These are phyloP conservation scores for Conus canariensis DNA, from an alignment of 2,888 invertebrate genomes.

Conservation along the genomic window DNA sequence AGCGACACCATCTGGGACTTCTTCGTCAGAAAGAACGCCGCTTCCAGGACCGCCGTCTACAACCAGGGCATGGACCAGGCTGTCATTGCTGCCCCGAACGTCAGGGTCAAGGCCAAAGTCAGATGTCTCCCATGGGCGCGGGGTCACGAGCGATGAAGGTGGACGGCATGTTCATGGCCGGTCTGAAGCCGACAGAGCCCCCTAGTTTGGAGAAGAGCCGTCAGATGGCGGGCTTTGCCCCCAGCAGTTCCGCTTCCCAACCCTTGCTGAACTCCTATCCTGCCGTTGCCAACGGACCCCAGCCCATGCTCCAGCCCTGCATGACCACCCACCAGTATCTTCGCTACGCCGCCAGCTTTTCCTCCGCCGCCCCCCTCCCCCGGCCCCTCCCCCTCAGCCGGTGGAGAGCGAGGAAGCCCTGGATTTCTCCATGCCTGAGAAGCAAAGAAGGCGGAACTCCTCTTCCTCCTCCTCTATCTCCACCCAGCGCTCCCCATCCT, in stretches of 20 bases:
- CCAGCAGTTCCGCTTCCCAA: slow-evolving; percentile 14
- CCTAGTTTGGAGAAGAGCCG: neutral
- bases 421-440: slow-evolving; percentile 62
- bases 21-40: slow-evolving; percentile 46
- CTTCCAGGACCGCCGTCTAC: neutral
- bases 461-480: slow-evolving; percentile 3
- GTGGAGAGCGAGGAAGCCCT: slow-evolving; percentile 57
- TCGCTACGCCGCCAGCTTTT: slow-evolving; percentile 39
- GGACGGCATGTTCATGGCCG: slow-evolving; percentile 16
- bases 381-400: neutral
- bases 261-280: slow-evolving; percentile 47
- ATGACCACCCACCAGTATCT: slow-evolving; percentile 54
- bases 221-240: slow-evolving; percentile 5
- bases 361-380: neutral
- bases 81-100: neutral
- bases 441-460: slow-evolving; percentile 10
- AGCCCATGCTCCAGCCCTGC: slow-evolving; percentile 60
- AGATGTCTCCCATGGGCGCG: slow-evolving; percentile 24
- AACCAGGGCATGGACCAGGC: slow-evolving; percentile 20
- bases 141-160: slow-evolving; percentile 18
- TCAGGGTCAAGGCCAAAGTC: slow-evolving; percentile 31
- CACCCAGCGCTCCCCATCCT: slow-evolving; percentile 1
- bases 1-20: slow-evolving; percentile 70
- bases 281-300: slow-evolving; percentile 42
- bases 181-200: neutral